Conservation (phyloP, 2,888 invertebrate species). For the Lordiphosa andalusiaca region DNA sequence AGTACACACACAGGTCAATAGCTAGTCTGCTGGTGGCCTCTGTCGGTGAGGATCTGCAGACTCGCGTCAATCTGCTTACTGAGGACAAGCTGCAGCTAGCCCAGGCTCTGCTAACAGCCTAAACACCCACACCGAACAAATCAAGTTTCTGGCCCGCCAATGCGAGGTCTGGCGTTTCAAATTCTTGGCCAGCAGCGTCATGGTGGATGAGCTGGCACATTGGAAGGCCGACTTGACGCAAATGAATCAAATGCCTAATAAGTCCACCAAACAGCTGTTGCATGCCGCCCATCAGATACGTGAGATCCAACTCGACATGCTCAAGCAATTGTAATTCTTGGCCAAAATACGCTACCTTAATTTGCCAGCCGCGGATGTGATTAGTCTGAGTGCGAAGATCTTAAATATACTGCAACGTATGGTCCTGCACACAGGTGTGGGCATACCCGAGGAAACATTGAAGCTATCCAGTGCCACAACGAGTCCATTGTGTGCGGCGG, state of each 20-base stretch:
- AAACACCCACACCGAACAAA: conserved; percentile 94
- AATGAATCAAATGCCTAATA: conserved; percentile 78
- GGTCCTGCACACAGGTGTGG: conserved; percentile 79
- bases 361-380: conserved; percentile 77
- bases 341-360: conserved; percentile 78
- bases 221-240: conserved; percentile 91
- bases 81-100: conserved; percentile 95
- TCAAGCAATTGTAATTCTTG: conserved; percentile 79
- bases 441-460: conserved; percentile 77
- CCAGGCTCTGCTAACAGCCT: conserved; percentile 90
- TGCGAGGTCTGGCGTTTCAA: conserved; percentile 98
- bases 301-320: conserved; percentile 78
- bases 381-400: conserved; percentile 78
- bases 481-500: conserved; percentile 77
- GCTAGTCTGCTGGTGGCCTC: conserved; percentile 96
- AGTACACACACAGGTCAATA: conserved; percentile 94
- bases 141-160: conserved; percentile 95
- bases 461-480: conserved; percentile 73
- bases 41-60: conserved; percentile 95
- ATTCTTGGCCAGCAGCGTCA: conserved; percentile 95
- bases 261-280: conserved; percentile 77
- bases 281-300: conserved; percentile 79
- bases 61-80: conserved; percentile 92
- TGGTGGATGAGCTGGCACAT: conserved; percentile 94
- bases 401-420: conserved; percentile 79